These are phyloP conservation scores for Lasaia peninsularis DNA, from an alignment of 1,140 invertebrate genomes.

Conservation along the genomic window DNA sequence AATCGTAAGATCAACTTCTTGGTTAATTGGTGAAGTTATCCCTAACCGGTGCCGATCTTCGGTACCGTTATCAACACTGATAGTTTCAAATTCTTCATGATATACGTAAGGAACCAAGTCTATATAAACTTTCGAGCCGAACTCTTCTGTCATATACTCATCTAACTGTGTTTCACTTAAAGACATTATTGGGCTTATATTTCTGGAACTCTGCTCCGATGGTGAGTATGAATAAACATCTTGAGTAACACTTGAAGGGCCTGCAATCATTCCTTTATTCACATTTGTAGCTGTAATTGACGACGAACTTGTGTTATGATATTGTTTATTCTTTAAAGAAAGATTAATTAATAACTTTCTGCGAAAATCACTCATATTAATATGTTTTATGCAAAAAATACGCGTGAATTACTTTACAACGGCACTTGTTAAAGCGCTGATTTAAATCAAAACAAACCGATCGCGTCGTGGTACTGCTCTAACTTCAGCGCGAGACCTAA, in stretches of 20 bases:
- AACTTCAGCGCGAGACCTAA: too few relatives aligned
- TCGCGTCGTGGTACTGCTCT: neutral
- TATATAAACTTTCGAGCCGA: too few relatives aligned
- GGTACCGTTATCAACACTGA: neutral
- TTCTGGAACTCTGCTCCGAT: neutral
- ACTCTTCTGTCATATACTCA: too few relatives aligned
- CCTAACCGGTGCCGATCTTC: too few relatives aligned
- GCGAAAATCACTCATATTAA: neutral
- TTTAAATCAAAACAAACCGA: neutral
- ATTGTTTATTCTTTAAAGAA: neutral
- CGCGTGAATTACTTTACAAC: neutral
- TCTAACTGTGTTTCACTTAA: too few relatives aligned
- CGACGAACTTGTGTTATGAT: neutral
- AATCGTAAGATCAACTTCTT: too few relatives aligned
- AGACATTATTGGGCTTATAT: too few relatives aligned
- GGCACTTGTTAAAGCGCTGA: neutral
- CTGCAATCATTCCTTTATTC: too few relatives aligned
- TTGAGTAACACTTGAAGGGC: neutral
- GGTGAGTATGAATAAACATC: neutral
- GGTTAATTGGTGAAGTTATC: too few relatives aligned
- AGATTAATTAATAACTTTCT: neutral
- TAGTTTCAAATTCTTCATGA: neutral
- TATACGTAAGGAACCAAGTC: too few relatives aligned
- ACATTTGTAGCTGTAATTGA: neutral
- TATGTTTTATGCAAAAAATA: neutral